Evolutionary conservation across 2,797 vertebrate genomes (phyloP).

Genomic region (Bradypus variegatus): DNA sequence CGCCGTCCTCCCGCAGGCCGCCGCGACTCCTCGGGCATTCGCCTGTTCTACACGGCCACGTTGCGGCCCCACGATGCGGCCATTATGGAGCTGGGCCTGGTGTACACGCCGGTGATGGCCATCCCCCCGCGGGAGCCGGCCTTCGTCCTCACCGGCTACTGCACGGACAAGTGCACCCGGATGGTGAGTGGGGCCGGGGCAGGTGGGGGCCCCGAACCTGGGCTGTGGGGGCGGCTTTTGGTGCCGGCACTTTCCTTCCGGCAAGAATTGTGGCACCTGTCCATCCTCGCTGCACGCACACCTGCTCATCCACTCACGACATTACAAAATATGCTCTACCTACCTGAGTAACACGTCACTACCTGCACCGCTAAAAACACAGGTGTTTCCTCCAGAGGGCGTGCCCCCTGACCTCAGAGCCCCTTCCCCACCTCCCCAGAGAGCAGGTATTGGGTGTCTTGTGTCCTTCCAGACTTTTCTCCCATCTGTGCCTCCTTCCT

Average conservation of each 20-base stretch:
- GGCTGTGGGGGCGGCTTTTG: too few species aligned
- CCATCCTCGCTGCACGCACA: accelerated
- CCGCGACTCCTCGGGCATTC: constrained; percentile 87
- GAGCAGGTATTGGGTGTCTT: background rate
- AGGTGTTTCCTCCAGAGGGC: accelerated
- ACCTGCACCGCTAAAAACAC: accelerated
- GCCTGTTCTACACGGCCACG: constrained; percentile 83
- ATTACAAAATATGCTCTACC: accelerated
- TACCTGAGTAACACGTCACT: accelerated
- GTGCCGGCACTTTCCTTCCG: too few species aligned
- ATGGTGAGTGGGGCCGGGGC: constrained; percentile 73
- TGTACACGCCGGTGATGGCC: constrained; percentile 94
- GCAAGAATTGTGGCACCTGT: accelerated
- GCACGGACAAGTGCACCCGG: constrained; percentile 88
- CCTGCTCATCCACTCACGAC: accelerated
- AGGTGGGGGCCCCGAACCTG: too few species aligned
- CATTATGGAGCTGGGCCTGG: constrained; percentile 96
- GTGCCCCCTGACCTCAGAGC: accelerated
- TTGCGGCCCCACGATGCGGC: constrained; percentile 84
- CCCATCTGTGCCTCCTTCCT: accelerated
- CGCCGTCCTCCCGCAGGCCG: constrained; percentile 70
- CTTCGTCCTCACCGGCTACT: constrained; percentile 89
- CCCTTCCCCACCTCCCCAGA: too few species aligned
- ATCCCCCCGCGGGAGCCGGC: constrained; percentile 81
- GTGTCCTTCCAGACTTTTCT: too few species aligned